Conservation (phyloP, 2,797 vertebrate species). For the Sebastes iracundus region DNA sequence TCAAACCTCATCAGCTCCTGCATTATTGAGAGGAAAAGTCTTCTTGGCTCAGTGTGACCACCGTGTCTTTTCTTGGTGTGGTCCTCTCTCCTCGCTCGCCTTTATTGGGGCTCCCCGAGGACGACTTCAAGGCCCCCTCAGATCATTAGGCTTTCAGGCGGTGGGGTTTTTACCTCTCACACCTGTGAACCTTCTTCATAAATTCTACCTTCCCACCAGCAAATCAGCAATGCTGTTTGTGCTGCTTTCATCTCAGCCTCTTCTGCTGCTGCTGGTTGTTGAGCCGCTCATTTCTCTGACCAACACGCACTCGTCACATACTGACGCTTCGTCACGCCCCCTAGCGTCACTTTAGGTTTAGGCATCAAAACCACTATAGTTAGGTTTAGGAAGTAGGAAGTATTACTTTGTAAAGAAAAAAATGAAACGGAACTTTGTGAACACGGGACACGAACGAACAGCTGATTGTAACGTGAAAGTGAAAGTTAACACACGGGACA, state of each 20-base stretch:
- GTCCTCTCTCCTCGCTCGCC: slow-evolving; percentile 26
- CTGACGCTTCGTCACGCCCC: neutral
- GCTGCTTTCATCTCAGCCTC: slow-evolving; percentile 28
- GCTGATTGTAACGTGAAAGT: too few species aligned
- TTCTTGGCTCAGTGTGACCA: slow-evolving; percentile 26
- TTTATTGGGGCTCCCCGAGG: slow-evolving; percentile 59
- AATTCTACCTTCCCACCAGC: slow-evolving; percentile 50
- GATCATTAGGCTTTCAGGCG: slow-evolving; percentile 66
- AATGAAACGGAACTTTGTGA: too few species aligned
- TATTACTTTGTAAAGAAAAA: too few species aligned
- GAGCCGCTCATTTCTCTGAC: slow-evolving; percentile 33
- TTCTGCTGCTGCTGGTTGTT: slow-evolving; percentile 4
- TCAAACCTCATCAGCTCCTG: slow-evolving; percentile 49
- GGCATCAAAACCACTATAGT: too few species aligned
- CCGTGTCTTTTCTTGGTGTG: slow-evolving; percentile 41
- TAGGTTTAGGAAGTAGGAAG: too few species aligned
- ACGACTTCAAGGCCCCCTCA: slow-evolving; percentile 73
- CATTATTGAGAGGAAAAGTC: slow-evolving; percentile 55
- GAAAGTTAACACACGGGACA: too few species aligned
- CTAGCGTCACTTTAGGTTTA: too few species aligned
- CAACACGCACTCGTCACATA: neutral
- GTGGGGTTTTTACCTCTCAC: slow-evolving; percentile 66
- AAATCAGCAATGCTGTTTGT: slow-evolving; percentile 71
- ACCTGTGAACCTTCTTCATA: slow-evolving; percentile 69
- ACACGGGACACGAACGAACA: too few species aligned